Evolutionary conservation across 2,888 invertebrate species (phyloP), one percentile per base, ranked within the genome.

Genomic region (Lepetodrilus schrolli): DNA sequence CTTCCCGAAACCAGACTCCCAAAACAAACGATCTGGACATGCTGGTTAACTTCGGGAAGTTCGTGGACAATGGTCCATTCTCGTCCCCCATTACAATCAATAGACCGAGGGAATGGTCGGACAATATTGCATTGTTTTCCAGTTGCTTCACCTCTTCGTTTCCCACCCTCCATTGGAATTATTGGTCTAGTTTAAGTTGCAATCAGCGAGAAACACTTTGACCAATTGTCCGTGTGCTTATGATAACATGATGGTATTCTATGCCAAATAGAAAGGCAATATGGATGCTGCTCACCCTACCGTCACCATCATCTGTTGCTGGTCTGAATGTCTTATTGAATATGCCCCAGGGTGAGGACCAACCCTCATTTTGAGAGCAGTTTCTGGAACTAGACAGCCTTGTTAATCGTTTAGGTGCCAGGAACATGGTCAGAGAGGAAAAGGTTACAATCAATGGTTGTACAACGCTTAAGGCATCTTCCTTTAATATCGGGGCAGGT

Each of bases 11-110:
- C 49, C 36, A 48, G 30, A 38, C 38, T 17, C 34, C 37, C 26
- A 26, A 38, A 38, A 37, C 38, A 68, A n/a, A 43, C 38, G 20
- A 23, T 30, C 49, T 50, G 70, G 50, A 38, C 21, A 66, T 37
- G 36, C 34, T 34, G 50, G 30, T 70, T 70, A 70, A 70, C 50
- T 70, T 58, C 30, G 30, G 58, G 13, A 58, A 58, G 58, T 30
- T 26, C 58, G 7, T 10, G 17, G 30, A 58, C 58, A 58, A 58
- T 58, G 30, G 58, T 43, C 30, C 58, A 17, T 13, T 23, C 58
- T 58, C 34, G n/a, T n/a, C 58, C 34, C 34, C 58, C 34, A 23
- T 58, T 58, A 58, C 58, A 58, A 58, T 58, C 58, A 58, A 58
- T 58, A 34, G 30, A 30, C 2, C 17, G 26, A 30, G 13, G 58